phyloP scores from a whole-genome alignment of 2,797 vertebrate species.

The Enteromius argenteus region DNA sequence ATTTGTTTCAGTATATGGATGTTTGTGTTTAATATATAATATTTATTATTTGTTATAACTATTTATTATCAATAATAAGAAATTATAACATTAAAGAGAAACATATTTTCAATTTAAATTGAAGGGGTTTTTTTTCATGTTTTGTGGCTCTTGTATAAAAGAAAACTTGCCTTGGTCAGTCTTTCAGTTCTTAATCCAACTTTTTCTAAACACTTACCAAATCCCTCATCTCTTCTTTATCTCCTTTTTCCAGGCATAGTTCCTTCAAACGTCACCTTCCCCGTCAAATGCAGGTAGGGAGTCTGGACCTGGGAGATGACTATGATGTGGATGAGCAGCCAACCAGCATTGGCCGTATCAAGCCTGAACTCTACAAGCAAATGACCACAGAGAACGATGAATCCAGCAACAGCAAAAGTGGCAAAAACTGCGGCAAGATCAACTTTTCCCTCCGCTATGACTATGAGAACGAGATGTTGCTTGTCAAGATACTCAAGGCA shows the following conservation, averaged over 20 bases:
- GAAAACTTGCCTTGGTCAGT: background rate
- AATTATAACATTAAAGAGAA: background rate
- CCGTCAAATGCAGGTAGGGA: constrained; percentile 94
- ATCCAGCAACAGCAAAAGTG: constrained; percentile 82
- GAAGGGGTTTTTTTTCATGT: background rate
- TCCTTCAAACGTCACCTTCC: constrained; percentile 97
- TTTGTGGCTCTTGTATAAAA: background rate
- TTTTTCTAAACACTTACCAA: background rate
- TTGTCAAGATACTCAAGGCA: constrained; percentile 91
- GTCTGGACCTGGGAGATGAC: constrained; percentile 90
- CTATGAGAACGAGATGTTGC: constrained; percentile 91
- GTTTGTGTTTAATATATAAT: background rate
- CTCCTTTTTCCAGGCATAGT: constrained; percentile 83
- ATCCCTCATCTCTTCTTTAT: background rate
- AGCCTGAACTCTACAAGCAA: constrained; percentile 95
- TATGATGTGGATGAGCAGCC: constrained; percentile 86
- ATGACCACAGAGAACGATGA: constrained; percentile 88
- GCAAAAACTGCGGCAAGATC: constrained; percentile 93
- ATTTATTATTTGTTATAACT: background rate
- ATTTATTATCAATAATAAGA: background rate
- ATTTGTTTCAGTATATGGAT: background rate
- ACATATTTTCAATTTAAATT: background rate
- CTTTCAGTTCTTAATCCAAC: constrained; percentile 1
- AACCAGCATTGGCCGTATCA: constrained; percentile 95
- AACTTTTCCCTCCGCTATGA: constrained; percentile 96